Percentiles rank a stretch among this genome's conserved stretches.
These are phyloP conservation scores for Pyrocoelia pectoralis DNA, from an alignment of 2,888 invertebrate genomes.

Conservation along the genomic window DNA sequence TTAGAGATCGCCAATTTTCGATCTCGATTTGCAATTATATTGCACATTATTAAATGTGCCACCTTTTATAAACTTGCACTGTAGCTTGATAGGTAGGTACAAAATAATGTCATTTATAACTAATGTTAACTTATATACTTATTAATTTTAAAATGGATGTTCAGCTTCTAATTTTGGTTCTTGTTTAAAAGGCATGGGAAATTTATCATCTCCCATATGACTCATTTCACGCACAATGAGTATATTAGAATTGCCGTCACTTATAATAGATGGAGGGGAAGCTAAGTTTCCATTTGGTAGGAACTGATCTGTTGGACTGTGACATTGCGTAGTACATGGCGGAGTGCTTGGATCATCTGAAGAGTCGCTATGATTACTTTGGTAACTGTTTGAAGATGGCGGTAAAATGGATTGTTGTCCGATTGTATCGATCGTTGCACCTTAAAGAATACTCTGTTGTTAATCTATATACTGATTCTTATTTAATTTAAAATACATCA, in stretches of 20 bases:
- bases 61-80: constrained; percentile 5
- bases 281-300: constrained; percentile 54
- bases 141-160: constrained; percentile 55
- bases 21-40: background rate
- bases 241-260: constrained; percentile 51
- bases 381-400: constrained; percentile 61
- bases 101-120: background rate
- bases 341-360: constrained; percentile 65
- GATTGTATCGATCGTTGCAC: constrained; percentile 59
- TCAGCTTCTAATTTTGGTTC: constrained; percentile 64
- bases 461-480: background rate
- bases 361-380: constrained; percentile 63
- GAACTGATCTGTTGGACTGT: constrained; percentile 57
- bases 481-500: background rate
- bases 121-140: background rate
- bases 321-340: constrained; percentile 56
- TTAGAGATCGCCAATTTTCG: background rate
- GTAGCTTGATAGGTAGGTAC: background rate
- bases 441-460: constrained; percentile 45
- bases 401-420: constrained; percentile 52
- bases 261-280: constrained; percentile 54
- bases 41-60: background rate
- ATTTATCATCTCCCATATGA: constrained; percentile 56
- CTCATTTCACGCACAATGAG: constrained; percentile 62
- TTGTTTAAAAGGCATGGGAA: constrained; percentile 62